Conservation (phyloP, 2,888 invertebrate genomes). For the Mesodorylaimus sp. region DNA sequence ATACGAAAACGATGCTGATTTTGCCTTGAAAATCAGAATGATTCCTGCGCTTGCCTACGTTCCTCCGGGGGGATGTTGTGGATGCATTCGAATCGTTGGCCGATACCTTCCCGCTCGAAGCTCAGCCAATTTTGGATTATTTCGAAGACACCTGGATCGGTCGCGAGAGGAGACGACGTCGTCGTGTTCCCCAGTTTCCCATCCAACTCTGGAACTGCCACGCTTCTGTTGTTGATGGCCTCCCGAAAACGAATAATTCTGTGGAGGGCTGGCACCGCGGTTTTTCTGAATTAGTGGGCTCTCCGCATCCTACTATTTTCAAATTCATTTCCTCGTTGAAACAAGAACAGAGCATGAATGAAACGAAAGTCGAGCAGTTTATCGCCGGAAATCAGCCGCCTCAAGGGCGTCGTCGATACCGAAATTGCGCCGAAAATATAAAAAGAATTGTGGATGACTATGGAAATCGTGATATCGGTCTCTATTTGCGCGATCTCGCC, state of each 20-base stretch:
- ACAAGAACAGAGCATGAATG: too few species aligned
- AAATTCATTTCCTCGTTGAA: too few species aligned
- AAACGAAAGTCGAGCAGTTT: too few species aligned
- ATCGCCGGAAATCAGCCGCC: too few species aligned
- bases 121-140: background rate
- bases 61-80: background rate
- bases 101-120: background rate
- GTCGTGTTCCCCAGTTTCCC: background rate
- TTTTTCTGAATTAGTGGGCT: too few species aligned
- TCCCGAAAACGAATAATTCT: background rate
- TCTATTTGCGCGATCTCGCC: too few species aligned
- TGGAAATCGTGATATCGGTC: too few species aligned
- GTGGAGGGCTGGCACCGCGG: conserved; percentile 3
- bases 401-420: too few species aligned
- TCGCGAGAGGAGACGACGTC: background rate
- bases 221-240: background rate
- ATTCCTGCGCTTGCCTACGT: background rate
- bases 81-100: background rate
- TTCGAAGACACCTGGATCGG: background rate
- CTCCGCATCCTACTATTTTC: too few species aligned
- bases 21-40: background rate
- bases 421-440: too few species aligned
- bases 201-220: background rate
- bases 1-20: background rate
- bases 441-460: too few species aligned